Evolutionary conservation across 2,888 invertebrate species (phyloP).

Genomic region (Nebria brevicollis): DNA sequence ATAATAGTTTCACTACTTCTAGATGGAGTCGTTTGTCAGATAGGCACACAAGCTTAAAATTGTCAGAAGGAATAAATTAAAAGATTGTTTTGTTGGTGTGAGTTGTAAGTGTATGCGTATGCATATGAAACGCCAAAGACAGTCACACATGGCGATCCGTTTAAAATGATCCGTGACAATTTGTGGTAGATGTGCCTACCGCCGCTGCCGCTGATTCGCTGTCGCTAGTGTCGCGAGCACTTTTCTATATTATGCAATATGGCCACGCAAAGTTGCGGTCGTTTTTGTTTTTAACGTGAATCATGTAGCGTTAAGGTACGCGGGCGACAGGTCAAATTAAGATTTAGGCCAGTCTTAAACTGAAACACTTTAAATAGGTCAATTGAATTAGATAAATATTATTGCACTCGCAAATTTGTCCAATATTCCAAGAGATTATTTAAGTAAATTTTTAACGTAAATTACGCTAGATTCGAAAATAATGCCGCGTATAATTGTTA

Average conservation of each 20-base stretch:
- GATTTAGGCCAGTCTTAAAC: conserved; percentile 10
- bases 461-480: too few relatives aligned
- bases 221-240: neutral
- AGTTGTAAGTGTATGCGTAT: neutral
- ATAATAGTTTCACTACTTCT: neutral
- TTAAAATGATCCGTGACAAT: conserved; percentile 4
- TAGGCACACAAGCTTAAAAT: neutral
- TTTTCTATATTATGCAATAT: conserved; percentile 2
- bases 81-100: conserved; percentile 1
- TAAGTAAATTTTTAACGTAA: neutral
- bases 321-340: neutral
- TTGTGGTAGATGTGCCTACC: neutral
- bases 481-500: too few relatives aligned
- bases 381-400: conserved; percentile 17
- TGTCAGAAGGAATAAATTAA: neutral
- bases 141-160: conserved; percentile 14
- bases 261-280: neutral
- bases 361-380: conserved; percentile 10
- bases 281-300: conserved; percentile 10
- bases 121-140: neutral
- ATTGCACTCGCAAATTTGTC: neutral
- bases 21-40: neutral
- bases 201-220: neutral
- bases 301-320: conserved; percentile 11
- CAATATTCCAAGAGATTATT: neutral